Base-by-base conservation (phyloP, 2,888 invertebrate species). In the Chymomyza fuscimana region DNA sequence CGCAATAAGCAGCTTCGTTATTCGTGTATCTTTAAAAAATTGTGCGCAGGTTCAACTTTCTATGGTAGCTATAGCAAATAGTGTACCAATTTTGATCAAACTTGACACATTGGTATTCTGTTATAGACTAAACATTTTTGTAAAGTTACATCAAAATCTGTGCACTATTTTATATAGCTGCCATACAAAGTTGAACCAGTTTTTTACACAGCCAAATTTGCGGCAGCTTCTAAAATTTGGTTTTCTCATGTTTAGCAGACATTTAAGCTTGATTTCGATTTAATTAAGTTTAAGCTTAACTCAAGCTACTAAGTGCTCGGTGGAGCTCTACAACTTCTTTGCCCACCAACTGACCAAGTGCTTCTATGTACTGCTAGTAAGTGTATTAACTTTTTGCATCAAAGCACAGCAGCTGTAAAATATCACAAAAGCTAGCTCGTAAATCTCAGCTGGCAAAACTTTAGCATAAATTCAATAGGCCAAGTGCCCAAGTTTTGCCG, bases 401-500 rank as follows among this genome's bases (percentile, higher is more conserved):
- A 46, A 46, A 46, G 40, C 40, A 46, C 12, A 46, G 40, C 40
- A 46, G 40, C 12, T 46, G 40, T 12, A 46, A 46, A 46, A 12
- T 46, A 46, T 46, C 12, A 46, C 40, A 46, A 46, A 46, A 46
- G 40, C 40, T 46, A 12, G 10, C 40, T 46, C 40, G 40, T 46
- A 46, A 46, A 46, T 46, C 6, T 12, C 36, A 36, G 40, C 40
- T 46, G 40, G 40, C 12, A 12, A 46, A 40, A 46, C 6, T 46
- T 12, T 10, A 46, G 40, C 40, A 46, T 46, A 46, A 46, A 46
- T 58, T 65, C 60, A 67, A 50, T 65, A 52, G 29, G 19, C 67
- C 46, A 65, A 61, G 16, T 52, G 67, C 25, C 64, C 52, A 58
- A 62, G 12, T 46, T 46, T 46, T 46, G 40, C 2, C 4, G 40